Conservation (phyloP, 2,797 vertebrate genomes). For the Syncerus caffer region DNA sequence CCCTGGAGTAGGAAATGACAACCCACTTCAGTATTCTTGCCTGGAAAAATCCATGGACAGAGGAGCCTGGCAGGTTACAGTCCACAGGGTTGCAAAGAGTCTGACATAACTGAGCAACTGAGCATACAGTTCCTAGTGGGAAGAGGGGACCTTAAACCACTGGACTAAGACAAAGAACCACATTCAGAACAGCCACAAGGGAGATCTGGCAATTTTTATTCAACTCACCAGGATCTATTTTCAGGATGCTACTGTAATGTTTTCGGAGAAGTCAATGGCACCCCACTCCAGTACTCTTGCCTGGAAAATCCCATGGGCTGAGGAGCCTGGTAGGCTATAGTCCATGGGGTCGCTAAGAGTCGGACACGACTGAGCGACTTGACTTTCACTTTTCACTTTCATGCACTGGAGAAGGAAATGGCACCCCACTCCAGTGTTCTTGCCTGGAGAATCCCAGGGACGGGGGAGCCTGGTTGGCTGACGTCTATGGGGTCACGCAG, state of each 20-base stretch:
- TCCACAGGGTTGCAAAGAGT: neutral
- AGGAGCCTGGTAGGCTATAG: too few species aligned
- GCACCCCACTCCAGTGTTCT: too few species aligned
- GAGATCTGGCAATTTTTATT: neutral
- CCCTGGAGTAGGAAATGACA: neutral
- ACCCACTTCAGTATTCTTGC: neutral
- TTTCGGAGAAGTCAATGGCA: too few species aligned
- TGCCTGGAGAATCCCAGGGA: too few species aligned
- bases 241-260: neutral
- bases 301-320: too few species aligned
- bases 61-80: neutral
- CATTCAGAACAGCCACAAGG: neutral
- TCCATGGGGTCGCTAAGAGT: too few species aligned
- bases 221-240: neutral
- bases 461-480: too few species aligned
- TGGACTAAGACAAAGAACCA: neutral
- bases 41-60: neutral
- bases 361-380: too few species aligned
- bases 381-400: too few species aligned
- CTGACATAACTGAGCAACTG: neutral
- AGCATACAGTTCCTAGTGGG: accelerated
- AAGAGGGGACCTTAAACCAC: neutral
- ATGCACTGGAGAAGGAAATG: too few species aligned
- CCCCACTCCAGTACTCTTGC: too few species aligned
- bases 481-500: too few species aligned